Evolutionary conservation across 2,113 vertebrate genomes (phyloP).

Genomic region (Empidonax alnorum): DNA sequence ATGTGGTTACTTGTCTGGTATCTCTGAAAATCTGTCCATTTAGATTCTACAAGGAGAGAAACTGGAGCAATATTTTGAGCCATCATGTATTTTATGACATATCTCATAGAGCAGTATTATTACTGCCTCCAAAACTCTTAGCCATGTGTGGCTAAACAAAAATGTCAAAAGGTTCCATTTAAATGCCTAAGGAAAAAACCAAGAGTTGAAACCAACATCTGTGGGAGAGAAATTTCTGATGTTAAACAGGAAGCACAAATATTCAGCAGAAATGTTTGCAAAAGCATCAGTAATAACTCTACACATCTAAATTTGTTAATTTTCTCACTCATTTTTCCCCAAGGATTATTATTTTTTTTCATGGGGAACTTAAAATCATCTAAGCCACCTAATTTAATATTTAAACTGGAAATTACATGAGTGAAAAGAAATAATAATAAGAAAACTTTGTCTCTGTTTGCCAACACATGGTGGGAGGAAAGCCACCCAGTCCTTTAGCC

Average conservation of each 20-base stretch:
- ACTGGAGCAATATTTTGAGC: background rate
- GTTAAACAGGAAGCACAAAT: slow-evolving; percentile 9
- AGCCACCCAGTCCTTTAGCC: background rate
- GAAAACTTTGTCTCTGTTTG: background rate
- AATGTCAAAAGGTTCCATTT: slow-evolving; percentile 36
- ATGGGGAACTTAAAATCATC: background rate
- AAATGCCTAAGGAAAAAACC: background rate
- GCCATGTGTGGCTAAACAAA: background rate
- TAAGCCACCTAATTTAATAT: background rate
- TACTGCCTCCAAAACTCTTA: background rate
- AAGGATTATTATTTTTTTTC: background rate
- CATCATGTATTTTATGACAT: background rate
- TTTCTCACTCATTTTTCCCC: background rate
- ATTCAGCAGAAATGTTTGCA: background rate
- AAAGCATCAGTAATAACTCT: background rate
- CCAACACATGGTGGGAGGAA: background rate
- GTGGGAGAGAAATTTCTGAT: background rate
- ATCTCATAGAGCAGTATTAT: background rate
- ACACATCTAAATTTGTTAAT: accelerated
- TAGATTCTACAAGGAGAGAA: background rate
- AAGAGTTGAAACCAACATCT: background rate
- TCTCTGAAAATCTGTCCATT: background rate
- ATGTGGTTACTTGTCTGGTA: background rate
- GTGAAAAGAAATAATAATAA: background rate
- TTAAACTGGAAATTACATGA: background rate